Evolutionary conservation across 2,113 vertebrate species (phyloP).

Genomic region (Eublepharis macularius): DNA sequence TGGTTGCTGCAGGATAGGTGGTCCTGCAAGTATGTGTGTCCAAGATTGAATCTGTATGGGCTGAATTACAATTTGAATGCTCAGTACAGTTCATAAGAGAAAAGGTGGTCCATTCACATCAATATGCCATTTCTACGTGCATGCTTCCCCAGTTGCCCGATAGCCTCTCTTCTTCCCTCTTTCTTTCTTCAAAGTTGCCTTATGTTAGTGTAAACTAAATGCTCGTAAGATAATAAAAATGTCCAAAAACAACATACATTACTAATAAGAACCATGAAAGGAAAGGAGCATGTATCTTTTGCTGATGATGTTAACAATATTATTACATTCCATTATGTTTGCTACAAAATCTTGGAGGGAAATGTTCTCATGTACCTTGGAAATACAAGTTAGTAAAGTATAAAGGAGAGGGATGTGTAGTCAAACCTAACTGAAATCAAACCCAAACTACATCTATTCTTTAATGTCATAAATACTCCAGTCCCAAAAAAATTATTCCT

Average conservation of each 20-base stretch:
- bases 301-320: not conserved
- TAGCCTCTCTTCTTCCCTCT: not conserved
- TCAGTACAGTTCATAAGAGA: not conserved
- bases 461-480: no score
- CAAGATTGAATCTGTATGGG: not conserved
- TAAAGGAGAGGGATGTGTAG: not conserved
- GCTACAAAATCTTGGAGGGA: not conserved
- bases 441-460: no score
- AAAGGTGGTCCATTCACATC: not conserved
- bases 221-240: not conserved
- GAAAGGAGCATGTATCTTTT: not conserved
- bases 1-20: no score
- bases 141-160: not conserved
- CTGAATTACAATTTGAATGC: not conserved
- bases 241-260: not conserved
- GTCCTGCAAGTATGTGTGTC: no score
- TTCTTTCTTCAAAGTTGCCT: not conserved
- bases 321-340: not conserved
- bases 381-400: slow-evolving; percentile 26
- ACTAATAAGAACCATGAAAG: not conserved
- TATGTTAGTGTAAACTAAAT: not conserved
- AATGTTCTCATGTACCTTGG: not conserved
- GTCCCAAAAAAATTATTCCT: no score
- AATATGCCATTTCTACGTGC: not conserved
- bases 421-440: no score